These are phyloP conservation scores for Brachionus calyciflorus DNA, from an alignment of 1,140 invertebrate species.

Conservation along the genomic window DNA sequence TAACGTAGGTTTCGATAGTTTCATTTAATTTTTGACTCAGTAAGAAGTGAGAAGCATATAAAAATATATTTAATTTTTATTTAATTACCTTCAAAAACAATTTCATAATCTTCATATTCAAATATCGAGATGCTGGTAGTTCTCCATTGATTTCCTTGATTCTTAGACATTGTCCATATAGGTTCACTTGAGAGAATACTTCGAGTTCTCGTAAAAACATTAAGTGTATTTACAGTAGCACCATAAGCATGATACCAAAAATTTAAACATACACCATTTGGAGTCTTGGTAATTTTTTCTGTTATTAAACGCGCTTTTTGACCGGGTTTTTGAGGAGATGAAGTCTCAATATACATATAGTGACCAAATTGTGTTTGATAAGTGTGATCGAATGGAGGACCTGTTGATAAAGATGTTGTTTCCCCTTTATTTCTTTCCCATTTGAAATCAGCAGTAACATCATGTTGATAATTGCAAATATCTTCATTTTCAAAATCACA, in stretches of 20 bases:
- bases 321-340: constrained; percentile 46
- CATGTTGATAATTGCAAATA: constrained; percentile 72
- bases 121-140: constrained; percentile 47
- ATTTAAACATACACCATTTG: constrained; percentile 47
- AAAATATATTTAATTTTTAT: too few species aligned
- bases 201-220: constrained; percentile 52
- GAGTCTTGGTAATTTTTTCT: constrained; percentile 20
- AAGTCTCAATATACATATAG: constrained; percentile 46
- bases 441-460: constrained; percentile 72
- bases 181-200: constrained; percentile 50
- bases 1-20: too few species aligned
- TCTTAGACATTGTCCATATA: constrained; percentile 51
- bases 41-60: too few species aligned
- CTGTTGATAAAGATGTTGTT: constrained; percentile 67
- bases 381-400: constrained; percentile 63
- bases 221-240: constrained; percentile 51
- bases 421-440: constrained; percentile 68
- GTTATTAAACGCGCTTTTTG: constrained; percentile 50
- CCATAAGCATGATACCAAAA: constrained; percentile 54
- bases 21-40: too few species aligned
- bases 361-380: constrained; percentile 32
- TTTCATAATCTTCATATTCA: not conserved
- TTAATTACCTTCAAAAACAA: not conserved
- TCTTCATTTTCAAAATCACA: constrained; percentile 72
- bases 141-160: constrained; percentile 55